These are phyloP conservation scores for Thyatira batis DNA, from an alignment of 2,888 invertebrate species.

Conservation along the genomic window DNA sequence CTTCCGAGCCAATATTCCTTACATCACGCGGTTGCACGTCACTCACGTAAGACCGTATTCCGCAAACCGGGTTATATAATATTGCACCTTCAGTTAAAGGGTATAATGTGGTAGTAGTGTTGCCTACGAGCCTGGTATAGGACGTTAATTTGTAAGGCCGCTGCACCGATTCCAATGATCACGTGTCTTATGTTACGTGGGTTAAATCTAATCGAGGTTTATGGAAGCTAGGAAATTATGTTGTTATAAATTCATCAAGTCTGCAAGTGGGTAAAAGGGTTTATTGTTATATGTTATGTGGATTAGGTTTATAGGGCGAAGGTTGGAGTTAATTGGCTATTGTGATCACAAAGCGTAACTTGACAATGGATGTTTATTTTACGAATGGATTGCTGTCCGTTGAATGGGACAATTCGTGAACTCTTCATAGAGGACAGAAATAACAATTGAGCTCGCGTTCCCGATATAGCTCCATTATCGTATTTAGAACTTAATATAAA, in stretches of 20 bases:
- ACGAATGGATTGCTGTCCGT: background rate
- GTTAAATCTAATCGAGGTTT: conserved; percentile 54
- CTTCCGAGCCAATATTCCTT: conserved; percentile 66
- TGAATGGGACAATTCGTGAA: background rate
- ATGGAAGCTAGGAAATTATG: conserved; percentile 40
- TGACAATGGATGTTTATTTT: background rate
- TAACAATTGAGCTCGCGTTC: background rate
- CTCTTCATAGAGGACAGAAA: background rate
- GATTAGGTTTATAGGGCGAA: conserved; percentile 13
- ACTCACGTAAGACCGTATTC: conserved; percentile 26
- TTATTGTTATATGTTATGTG: conserved; percentile 14
- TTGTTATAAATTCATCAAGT: conserved; percentile 28
- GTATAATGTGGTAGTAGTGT: conserved; percentile 15
- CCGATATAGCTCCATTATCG: background rate
- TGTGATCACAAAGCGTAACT: conserved; percentile 1
- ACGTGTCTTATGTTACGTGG: conserved; percentile 61
- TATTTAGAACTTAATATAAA: no score
- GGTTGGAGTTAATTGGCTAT: background rate
- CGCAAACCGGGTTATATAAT: conserved; percentile 18
- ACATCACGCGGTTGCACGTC: conserved; percentile 43
- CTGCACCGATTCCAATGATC: conserved; percentile 48
- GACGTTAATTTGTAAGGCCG: conserved; percentile 21
- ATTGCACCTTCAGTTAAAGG: conserved; percentile 20
- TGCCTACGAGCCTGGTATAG: conserved; percentile 1
- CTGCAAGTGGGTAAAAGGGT: conserved; percentile 11